Base-by-base conservation (phyloP, 2,113 vertebrate species). In the Oncorhynchus gorbuscha region DNA sequence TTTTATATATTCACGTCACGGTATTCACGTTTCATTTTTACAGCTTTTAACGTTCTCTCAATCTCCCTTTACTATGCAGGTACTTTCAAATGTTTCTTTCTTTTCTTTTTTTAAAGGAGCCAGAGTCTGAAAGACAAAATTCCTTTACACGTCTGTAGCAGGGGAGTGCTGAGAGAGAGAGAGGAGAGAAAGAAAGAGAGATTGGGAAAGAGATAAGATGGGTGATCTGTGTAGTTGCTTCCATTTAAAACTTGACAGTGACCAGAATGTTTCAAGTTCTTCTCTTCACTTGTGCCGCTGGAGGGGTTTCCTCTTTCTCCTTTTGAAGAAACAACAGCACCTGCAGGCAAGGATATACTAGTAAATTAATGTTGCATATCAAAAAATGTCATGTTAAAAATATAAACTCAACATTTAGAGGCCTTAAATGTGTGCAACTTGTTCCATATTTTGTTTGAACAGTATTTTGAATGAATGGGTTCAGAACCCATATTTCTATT, bases 301-400 rank as follows among this genome's bases (percentile, higher is more conserved):
- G 79, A 95, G 93, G 9, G 95, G 94, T 98, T 99, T 99, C 94
- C 97, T 97, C 97, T 98, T 99, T 89, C 96, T 95, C 79, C 97
- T 94, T 86, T 98, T 99, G 91, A 99, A 99, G 92, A 99, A 99
- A 89, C 97, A 99, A 94, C 97, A 99, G 95, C 97, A 99, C 94
- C 97, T 98, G 88, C 4, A 65, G 74, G 73, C 7, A 51, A 35
- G 28, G 6, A 18, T 30, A 67, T 18, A 26, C 13, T 20, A 64
- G 30, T 14, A 20, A n/a, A 39, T 69, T 35, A 1, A 45, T 35
- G 28, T 4, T 20, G 30, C 67, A 32, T 30, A 12, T 32, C 5
- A 30, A 26, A 67, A 18, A 18, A 24, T 22, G 6, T 18, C 0
- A 24, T 28, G 64, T 66, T 51, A 11, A 61, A n/a, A 61, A 61